Conservation (phyloP, 1,140 invertebrate genomes). For the Penaeus japonicus region DNA sequence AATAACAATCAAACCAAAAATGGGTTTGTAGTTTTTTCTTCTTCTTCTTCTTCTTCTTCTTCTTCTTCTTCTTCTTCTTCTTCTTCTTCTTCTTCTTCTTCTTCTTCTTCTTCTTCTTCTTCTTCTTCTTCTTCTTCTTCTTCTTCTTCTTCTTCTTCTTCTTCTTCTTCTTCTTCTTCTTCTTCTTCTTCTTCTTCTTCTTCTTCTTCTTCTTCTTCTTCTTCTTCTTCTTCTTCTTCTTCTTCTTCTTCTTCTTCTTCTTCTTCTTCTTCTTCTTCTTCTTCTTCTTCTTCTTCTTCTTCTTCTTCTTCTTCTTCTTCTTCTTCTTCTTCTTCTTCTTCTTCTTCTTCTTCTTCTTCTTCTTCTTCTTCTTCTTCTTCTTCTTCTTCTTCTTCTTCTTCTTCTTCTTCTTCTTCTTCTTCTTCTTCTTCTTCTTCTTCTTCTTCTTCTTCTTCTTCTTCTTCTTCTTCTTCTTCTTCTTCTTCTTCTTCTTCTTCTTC, state of each 20-base stretch:
- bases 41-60: conserved; percentile 19
- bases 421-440: no score
- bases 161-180: background rate
- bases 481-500: background rate
- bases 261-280: no score
- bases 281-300: background rate
- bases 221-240: background rate
- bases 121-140: background rate
- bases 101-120: background rate
- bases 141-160: background rate
- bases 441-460: no score
- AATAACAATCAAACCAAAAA: no score
- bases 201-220: background rate
- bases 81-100: background rate
- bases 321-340: no score
- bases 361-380: background rate
- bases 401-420: background rate
- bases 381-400: background rate
- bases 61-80: background rate
- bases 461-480: background rate
- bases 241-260: no score
- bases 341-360: background rate
- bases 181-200: background rate
- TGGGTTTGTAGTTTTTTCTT: background rate
- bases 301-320: no score